Conservation (phyloP, 2,888 invertebrate genomes). For the Drosophila helvetica region DNA sequence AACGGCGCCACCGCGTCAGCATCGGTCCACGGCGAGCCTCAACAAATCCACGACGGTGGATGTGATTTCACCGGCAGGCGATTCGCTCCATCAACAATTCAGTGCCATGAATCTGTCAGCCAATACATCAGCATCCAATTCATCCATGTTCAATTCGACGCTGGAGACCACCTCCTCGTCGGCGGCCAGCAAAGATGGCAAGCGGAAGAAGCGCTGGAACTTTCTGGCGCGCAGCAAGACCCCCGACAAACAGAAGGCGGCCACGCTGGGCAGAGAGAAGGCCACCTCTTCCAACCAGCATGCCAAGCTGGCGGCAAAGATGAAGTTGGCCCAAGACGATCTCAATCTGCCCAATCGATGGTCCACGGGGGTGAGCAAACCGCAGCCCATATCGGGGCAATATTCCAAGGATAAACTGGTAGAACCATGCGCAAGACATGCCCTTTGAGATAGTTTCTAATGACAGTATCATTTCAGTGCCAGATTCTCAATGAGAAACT, state of each 20-base stretch:
- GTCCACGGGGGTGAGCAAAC: conserved; percentile 89
- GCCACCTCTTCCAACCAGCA: conserved; percentile 73
- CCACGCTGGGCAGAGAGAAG: conserved; percentile 88
- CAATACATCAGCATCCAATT: conserved; percentile 68
- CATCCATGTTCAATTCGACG: conserved; percentile 83
- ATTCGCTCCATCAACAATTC: conserved; percentile 76
- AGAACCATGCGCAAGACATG: conserved; percentile 68
- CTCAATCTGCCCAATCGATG: conserved; percentile 87
- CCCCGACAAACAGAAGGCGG: conserved; percentile 86
- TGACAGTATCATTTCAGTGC: conserved; percentile 82
- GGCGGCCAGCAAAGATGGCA: conserved; percentile 85
- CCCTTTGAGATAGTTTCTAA: background rate
- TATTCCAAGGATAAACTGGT: conserved; percentile 93
- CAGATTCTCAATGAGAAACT: conserved; percentile 88
- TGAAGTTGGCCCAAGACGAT: conserved; percentile 82
- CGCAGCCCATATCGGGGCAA: conserved; percentile 89
- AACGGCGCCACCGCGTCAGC: conserved; percentile 77
- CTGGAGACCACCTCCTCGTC: conserved; percentile 79
- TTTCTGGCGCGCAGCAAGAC: conserved; percentile 88
- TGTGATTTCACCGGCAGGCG: conserved; percentile 61
- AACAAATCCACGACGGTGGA: conserved; percentile 73
- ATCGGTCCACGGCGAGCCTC: conserved; percentile 71
- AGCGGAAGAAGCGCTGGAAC: conserved; percentile 88
- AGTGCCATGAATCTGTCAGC: conserved; percentile 81
- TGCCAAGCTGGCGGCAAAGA: conserved; percentile 78